phyloP scores from a whole-genome alignment of 2,797 vertebrate genomes.

The Sebastes steindachneri region DNA sequence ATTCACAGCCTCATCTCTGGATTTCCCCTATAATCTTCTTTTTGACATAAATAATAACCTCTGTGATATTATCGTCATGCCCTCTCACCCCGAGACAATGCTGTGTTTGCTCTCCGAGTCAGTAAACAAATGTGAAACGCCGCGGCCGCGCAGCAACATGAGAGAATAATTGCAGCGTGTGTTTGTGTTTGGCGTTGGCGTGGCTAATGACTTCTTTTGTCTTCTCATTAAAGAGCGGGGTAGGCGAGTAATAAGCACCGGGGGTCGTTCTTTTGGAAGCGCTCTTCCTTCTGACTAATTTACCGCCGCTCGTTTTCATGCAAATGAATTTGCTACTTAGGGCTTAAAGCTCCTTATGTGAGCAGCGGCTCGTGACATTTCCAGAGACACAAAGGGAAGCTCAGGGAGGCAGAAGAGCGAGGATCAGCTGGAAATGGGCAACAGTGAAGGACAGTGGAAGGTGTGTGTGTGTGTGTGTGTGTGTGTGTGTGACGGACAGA shows the following conservation, averaged over 20 bases:
- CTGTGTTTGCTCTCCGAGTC: neutral
- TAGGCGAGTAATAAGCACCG: slow-evolving; percentile 11
- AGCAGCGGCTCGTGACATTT: slow-evolving; percentile 48
- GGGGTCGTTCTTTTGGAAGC: slow-evolving; percentile 22
- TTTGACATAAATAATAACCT: slow-evolving; percentile 1
- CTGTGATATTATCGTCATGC: neutral
- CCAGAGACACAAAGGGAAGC: neutral
- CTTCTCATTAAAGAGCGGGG: slow-evolving; percentile 45
- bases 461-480: neutral
- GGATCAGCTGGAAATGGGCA: slow-evolving; percentile 4
- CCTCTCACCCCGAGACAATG: neutral
- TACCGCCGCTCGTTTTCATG: slow-evolving; percentile 30
- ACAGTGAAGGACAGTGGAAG: neutral
- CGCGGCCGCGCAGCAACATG: neutral
- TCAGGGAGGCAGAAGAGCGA: neutral
- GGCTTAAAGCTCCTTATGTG: slow-evolving; percentile 33
- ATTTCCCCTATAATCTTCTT: neutral
- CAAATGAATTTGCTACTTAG: slow-evolving; percentile 50
- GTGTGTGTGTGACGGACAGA: neutral
- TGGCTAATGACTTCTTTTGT: slow-evolving; percentile 60
- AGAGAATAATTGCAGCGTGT: slow-evolving; percentile 19
- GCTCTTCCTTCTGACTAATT: slow-evolving; percentile 42
- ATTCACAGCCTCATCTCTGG: neutral
- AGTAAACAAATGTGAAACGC: neutral
- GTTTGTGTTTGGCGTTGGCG: slow-evolving; percentile 22